Evolutionary conservation across 2,888 invertebrate species (phyloP), one percentile per base, ranked within the genome.

Genomic region (Cremastobaeus sp.): DNA sequence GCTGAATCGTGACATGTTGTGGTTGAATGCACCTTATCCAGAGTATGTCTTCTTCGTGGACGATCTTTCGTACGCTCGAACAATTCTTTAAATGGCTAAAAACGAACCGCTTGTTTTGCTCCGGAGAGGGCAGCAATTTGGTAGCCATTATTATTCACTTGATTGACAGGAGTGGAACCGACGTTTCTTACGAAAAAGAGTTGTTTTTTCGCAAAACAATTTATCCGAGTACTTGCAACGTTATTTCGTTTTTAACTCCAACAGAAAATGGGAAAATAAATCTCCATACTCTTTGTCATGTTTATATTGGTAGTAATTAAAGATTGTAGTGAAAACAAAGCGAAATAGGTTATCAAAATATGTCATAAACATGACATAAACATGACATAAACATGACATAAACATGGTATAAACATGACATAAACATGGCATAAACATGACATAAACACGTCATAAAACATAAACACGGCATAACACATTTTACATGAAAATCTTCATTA

Each of bases 1-100:
- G 59, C 35, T 72, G 65, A 52, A 72, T 72, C 71, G 59, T 59
- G 72, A 72, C 65, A 65, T 65, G 71, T 47, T 47, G 65, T 54
- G 59, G 70, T 57, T 70, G 64, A 64, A 18, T 45, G 70, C 48
- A 57, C 20, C 57, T 71, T 64, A 48, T 57, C 43, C 28, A 59
- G 20, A 59, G 25, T 57, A 64, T 48, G 45, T 71, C 71, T 59
- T 71, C 71, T 64, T 71, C 65, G n/a, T 57, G 39, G 55, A 6
- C 32, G 65, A 71, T 65, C 65, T 50, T 71, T 71, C 52, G 57
- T 59, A 71, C 59, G 71, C 48, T 45, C 65, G 65, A 35, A 17
- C 20, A 41, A 65, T 32, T 34, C 37, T 37, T 45, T 34, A 65
- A 57, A 65, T 32, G 52, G 30, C 55, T 55, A 35, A 34, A 32